Evolutionary conservation across 2,113 vertebrate genomes (phyloP), one percentile per base, ranked within the genome.

Genomic region (Telmatochromis sp.): DNA sequence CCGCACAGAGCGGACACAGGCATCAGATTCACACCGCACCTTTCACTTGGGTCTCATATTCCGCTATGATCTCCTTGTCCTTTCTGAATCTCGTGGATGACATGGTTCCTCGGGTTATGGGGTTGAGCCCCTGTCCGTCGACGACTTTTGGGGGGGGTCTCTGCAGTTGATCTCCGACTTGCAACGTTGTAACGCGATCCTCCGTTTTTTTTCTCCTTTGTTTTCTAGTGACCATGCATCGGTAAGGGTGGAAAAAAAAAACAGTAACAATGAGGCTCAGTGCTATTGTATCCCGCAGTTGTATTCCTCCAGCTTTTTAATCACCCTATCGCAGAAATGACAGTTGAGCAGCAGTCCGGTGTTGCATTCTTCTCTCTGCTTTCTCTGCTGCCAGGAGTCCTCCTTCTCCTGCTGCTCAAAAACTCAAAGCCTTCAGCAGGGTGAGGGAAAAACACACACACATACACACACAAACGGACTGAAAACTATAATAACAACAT

Each of bases 1-100:
- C 70, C 79, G 49, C 85, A 87, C 58, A 70, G 14, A 75, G 73
- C 73, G 45, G 73, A 51, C 73, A 49, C 45, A 31, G 45, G 70
- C 42, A 79, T 5, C 78, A 80, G 9, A 83, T 3, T 10, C 89
- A 54, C 75, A 87, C 78, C 97, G 93, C 91, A 98, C 98, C 98
- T 98, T 99, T 99, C 84, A 99, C 98, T 96, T 99, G 98, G 88
- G 97, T 98, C 95, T 99, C 98, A 94, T 99, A 99, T 85, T 99
- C 98, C 2, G 97, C 97, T 78, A 98, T 98, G 95, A 99, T 99
- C 95, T 99, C 98, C 96, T 99, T 99, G 93, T 99, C 98, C 94
- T 99, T 99, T 97, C 97, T 98, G 94, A 95, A 97, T 97, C 95
- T 98, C 80, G 97, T 96, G 89, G 97, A 98, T 94, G 98, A 98